Base-by-base conservation (phyloP, 2,888 invertebrate species). In the Timandra comae region DNA sequence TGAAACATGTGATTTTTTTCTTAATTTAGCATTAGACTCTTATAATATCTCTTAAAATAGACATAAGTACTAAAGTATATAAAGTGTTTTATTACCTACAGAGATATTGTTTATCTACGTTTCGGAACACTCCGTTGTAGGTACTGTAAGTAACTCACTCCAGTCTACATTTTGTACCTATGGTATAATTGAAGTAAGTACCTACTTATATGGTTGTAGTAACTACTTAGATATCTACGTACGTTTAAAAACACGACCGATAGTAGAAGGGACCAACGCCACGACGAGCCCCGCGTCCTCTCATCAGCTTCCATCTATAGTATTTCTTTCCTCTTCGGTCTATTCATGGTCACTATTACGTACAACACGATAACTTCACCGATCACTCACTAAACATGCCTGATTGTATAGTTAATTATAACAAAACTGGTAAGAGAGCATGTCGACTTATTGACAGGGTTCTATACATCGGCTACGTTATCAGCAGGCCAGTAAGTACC, bases 181-280 rank as follows among this genome's bases (percentile, higher is more conserved):
- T n/a, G n/a, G n/a, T n/a, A n/a, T n/a, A n/a, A n/a, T n/a, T n/a
- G n/a, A n/a, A n/a, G n/a, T n/a, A n/a, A n/a, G n/a, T n/a, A n/a
- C n/a, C n/a, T n/a, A n/a, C n/a, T n/a, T n/a, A n/a, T n/a, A n/a
- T n/a, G n/a, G n/a, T n/a, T n/a, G n/a, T n/a, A n/a, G n/a, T n/a
- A n/a, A n/a, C 6, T 16, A 16, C 16, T 3, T 16, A 5, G 16
- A 6, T 16, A 16, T 10, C 30, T 67, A 82, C 84, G 39, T 67
- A 84, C 85, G 52, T 85, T 82, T 36, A 84, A 51, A 36, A 79
- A 54, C 39, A 80, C 55, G 23, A 77, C 72, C 8, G 84, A 75
- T 32, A 76, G 35, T 10, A 85, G 58, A 9, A 85, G 63, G 50
- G 74, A 64, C 80, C 76, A 84, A 43, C 78, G 82, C 84, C 82